A percentile compares a stretch with the other conserved stretches of the same genome.
Conservation (phyloP, 2,888 invertebrate genomes). For the Aricia artaxerxes region DNA sequence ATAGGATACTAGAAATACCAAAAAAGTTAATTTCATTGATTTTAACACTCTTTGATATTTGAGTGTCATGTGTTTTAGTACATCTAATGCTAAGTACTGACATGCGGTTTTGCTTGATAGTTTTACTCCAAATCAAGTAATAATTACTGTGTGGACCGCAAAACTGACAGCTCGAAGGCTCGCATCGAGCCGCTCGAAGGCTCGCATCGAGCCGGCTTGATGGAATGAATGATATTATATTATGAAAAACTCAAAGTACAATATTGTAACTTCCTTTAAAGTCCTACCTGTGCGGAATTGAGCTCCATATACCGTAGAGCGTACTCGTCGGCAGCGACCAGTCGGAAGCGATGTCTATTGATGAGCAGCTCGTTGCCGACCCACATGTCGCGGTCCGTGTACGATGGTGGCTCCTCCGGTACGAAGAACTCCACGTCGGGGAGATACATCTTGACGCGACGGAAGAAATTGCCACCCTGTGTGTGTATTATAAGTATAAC, state of each 20-base stretch:
- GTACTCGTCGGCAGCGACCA: conserved; percentile 92
- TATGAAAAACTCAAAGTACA: no score
- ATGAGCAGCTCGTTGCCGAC: conserved; percentile 90
- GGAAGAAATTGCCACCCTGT: conserved; percentile 83
- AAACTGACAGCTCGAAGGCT: no score
- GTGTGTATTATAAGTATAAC: neutral
- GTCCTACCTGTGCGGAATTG: conserved; percentile 84
- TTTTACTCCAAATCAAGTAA: no score
- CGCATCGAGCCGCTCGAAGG: no score
- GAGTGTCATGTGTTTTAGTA: no score
- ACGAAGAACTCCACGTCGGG: conserved; percentile 87
- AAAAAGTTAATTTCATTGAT: neutral
- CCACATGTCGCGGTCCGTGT: conserved; percentile 90
- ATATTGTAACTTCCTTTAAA: neutral
- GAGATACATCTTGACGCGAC: conserved; percentile 84
- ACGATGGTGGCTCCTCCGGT: conserved; percentile 86
- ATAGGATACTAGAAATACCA: conserved; percentile 83
- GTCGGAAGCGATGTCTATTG: conserved; percentile 88
- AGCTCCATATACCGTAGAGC: conserved; percentile 93
- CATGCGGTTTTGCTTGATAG: no score
- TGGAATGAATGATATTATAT: no score
- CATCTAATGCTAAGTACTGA: no score
- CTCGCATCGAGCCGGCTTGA: no score
- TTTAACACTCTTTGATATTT: neutral
- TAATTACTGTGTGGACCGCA: no score